Evolutionary conservation across 2,113 vertebrate genomes (phyloP).

Genomic region (Phrynosoma blainvillii): DNA sequence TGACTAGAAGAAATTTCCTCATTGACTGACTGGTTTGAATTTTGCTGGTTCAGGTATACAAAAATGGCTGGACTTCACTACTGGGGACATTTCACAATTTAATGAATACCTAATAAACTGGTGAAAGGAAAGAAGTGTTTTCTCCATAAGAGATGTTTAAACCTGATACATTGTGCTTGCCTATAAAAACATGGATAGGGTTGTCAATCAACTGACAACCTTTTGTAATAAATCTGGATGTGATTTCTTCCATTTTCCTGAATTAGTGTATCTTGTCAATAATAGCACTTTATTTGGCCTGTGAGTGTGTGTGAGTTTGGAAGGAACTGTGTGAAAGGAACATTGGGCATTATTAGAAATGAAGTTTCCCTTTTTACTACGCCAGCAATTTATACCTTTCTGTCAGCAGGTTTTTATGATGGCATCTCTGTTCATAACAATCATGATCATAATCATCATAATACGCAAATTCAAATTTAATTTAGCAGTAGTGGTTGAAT

Average conservation of each 20-base stretch:
- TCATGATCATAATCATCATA: too few species aligned
- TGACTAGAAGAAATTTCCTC: background rate
- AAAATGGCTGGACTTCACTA: slow-evolving; percentile 31
- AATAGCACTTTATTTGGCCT: slow-evolving; percentile 13
- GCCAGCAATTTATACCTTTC: slow-evolving; percentile 22
- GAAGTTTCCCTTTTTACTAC: slow-evolving; percentile 39
- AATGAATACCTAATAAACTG: slow-evolving; percentile 63
- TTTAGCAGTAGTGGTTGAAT: slow-evolving; percentile 12
- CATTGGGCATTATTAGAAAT: slow-evolving; percentile 6
- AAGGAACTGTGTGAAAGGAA: slow-evolving; percentile 13
- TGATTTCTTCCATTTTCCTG: slow-evolving; percentile 57
- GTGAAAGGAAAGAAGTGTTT: slow-evolving; percentile 60
- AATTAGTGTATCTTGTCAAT: slow-evolving; percentile 40
- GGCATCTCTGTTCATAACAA: too few species aligned
- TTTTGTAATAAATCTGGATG: slow-evolving; percentile 63
- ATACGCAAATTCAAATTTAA: slow-evolving; percentile 20
- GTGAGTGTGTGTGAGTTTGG: too few species aligned
- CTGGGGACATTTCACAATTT: slow-evolving; percentile 55
- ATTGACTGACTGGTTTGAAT: slow-evolving; percentile 46
- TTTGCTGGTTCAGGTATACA: slow-evolving; percentile 55
- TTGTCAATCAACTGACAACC: slow-evolving; percentile 55
- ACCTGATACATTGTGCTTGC: slow-evolving; percentile 54
- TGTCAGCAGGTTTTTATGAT: too few species aligned
- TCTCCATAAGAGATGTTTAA: slow-evolving; percentile 60
- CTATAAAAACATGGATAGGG: slow-evolving; percentile 58